Conservation (phyloP, 2,888 invertebrate species). For the Phymatocera aterrima region DNA sequence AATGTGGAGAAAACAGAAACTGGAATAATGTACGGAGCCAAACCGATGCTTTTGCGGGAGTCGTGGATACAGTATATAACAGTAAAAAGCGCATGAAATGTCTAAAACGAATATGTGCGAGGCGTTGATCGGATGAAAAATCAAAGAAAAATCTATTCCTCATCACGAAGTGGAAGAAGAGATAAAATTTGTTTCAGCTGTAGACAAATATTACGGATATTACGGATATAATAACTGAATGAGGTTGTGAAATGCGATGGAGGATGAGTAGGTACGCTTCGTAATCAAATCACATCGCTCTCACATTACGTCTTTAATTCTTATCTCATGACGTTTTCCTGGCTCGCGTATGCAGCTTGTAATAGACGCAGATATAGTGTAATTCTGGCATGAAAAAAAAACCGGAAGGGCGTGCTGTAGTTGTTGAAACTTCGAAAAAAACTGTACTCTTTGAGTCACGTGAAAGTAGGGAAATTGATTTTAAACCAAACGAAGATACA, state of each 20-base stretch:
- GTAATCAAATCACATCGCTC: background rate
- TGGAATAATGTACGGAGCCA: background rate
- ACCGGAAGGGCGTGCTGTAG: background rate
- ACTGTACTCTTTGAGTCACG: background rate
- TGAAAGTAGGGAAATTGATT: background rate
- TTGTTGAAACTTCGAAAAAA: background rate
- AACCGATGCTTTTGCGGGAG: background rate
- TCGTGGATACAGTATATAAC: slow-evolving; percentile 13
- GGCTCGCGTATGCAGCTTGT: background rate
- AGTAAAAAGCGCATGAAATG: background rate
- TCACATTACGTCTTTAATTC: background rate
- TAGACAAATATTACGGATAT: background rate
- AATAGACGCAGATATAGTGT: background rate
- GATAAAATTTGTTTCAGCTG: background rate
- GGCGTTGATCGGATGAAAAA: too few relatives aligned
- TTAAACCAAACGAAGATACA: background rate
- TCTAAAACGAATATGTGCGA: background rate
- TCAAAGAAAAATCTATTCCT: too few relatives aligned
- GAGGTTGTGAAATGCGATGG: background rate
- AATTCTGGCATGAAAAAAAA: background rate
- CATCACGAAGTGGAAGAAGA: background rate
- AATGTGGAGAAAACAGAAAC: background rate
- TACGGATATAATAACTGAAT: too few relatives aligned
- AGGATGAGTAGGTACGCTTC: background rate
- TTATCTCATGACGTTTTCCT: background rate